A percentile compares a stretch with the other conserved stretches of the same genome.
phyloP scores from a whole-genome alignment of 2,797 vertebrate genomes.

The Coregonus ussuriensis region DNA sequence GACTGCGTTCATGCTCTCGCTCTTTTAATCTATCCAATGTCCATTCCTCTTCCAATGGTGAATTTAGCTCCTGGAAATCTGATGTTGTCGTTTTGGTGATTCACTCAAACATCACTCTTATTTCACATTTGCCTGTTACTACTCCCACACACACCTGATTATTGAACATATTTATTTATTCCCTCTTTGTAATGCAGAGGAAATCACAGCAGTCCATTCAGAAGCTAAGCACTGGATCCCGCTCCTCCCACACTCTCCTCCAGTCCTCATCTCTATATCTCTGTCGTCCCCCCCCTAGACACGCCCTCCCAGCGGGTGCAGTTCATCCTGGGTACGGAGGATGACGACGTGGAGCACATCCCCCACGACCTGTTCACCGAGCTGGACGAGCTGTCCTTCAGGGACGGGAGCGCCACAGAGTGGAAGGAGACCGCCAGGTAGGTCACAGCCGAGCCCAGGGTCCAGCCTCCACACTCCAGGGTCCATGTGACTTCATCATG shows the following conservation, averaged over 20 bases:
- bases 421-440: conserved; percentile 97
- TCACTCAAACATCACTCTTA: background rate
- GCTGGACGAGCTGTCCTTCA: conserved; percentile 93
- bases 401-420: conserved; percentile 88
- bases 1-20: background rate
- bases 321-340: conserved; percentile 95
- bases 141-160: background rate
- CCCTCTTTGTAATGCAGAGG: too few species aligned
- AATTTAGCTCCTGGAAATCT: background rate
- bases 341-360: conserved; percentile 94
- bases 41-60: background rate
- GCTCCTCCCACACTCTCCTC: background rate
- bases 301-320: conserved; percentile 97
- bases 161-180: background rate
- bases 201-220: background rate
- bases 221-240: background rate
- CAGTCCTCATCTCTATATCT: background rate
- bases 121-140: background rate
- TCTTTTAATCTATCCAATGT: background rate
- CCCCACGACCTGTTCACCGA: conserved; percentile 98
- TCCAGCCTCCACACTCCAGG: background rate
- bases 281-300: conserved; percentile 72
- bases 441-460: conserved; percentile 13
- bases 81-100: background rate
- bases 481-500: background rate